Conservation (phyloP, 2,888 invertebrate genomes). For the Chesias legatella region DNA sequence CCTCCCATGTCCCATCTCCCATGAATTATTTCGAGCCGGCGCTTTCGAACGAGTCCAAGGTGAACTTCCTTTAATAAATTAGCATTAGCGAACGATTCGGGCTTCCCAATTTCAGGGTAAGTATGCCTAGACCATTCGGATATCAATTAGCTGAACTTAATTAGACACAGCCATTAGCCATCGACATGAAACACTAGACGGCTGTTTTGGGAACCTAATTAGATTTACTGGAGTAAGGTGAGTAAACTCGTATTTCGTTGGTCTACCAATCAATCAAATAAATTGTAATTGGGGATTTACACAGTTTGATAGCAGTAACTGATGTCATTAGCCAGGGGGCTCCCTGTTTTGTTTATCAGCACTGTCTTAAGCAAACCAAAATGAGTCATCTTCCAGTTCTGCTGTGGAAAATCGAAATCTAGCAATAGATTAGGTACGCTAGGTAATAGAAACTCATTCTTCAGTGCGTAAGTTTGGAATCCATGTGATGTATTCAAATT, state of each 20-base stretch:
- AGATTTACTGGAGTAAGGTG: background rate
- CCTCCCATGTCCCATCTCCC: no score
- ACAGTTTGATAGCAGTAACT: no score
- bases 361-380: no score
- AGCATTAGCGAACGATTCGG: slow-evolving; percentile 9
- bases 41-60: slow-evolving; percentile 9
- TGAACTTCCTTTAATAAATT: slow-evolving; percentile 14
- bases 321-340: no score
- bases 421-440: no score
- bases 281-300: background rate
- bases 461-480: no score
- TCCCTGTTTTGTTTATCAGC: no score
- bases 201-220: slow-evolving; percentile 8
- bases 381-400: no score
- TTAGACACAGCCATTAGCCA: slow-evolving; percentile 23
- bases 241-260: no score
- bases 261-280: background rate
- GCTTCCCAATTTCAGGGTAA: slow-evolving; percentile 19
- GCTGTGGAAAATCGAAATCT: no score
- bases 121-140: slow-evolving; percentile 21
- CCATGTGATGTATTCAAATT: no score
- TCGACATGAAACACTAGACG: slow-evolving; percentile 19
- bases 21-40: background rate
- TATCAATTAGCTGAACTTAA: slow-evolving; percentile 26
- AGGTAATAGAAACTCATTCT: no score